Percentiles rank a stretch among this genome's conserved stretches.
These are phyloP conservation scores for Enteromius trimaculatus DNA, from an alignment of 2,797 vertebrate species.

Conservation along the genomic window DNA sequence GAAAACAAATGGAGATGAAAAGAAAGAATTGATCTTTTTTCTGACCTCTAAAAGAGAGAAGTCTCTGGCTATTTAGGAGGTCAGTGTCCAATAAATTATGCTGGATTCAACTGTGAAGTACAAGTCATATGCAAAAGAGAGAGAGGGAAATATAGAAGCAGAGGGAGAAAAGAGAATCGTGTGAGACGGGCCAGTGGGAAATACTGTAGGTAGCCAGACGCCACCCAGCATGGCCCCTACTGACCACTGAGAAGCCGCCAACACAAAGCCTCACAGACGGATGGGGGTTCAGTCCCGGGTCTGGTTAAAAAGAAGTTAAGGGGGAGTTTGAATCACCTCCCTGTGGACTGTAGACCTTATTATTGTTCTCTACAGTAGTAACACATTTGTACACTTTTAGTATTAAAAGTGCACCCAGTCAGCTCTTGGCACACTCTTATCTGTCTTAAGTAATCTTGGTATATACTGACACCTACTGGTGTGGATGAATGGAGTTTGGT, in stretches of 20 bases:
- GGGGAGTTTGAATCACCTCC: conserved; percentile 4
- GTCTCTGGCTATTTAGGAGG: conserved; percentile 35
- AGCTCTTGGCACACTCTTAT: background rate
- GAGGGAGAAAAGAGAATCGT: background rate
- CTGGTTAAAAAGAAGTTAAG: conserved; percentile 3
- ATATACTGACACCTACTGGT: conserved; percentile 1
- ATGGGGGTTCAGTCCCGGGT: background rate
- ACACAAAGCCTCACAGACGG: conserved; percentile 16
- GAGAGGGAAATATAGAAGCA: background rate
- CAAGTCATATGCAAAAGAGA: background rate
- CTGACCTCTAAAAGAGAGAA: conserved; percentile 29
- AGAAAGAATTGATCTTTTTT: conserved; percentile 25
- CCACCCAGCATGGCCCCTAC: conserved; percentile 8
- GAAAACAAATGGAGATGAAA: conserved; percentile 41
- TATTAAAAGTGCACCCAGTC: background rate
- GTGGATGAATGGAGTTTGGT: background rate
- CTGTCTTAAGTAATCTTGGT: background rate
- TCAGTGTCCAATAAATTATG: conserved; percentile 2
- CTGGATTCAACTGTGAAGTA: conserved; percentile 19
- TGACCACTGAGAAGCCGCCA: conserved; percentile 31
- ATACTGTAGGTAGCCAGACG: conserved; percentile 36
- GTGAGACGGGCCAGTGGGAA: conserved; percentile 12
- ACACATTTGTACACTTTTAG: background rate
- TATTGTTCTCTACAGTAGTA: background rate
- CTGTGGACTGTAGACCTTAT: background rate